Base-by-base conservation (phyloP, 2,888 invertebrate species). In the Lottia gigantea region DNA sequence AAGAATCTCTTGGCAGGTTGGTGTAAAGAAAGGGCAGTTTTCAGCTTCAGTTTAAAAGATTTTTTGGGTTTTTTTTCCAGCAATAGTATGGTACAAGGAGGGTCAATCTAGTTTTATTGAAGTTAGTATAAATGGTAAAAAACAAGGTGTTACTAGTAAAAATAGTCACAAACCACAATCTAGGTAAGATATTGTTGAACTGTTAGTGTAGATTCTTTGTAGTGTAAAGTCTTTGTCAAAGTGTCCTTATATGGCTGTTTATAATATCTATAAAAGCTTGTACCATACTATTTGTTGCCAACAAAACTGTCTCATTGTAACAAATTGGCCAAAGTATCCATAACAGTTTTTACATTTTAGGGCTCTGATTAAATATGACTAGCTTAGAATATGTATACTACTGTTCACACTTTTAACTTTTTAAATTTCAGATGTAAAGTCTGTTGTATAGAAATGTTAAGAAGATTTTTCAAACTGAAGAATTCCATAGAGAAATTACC, bases 111-210 rank as follows among this genome's bases (percentile, higher is more conserved):
- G 71, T 31, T 25, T 72, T 46, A 76, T 73, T 25, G 83, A 83
- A 73, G 81, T 83, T 6, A 72, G 79, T 25, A 83, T 83, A 11
- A 78, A 80, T 72, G 85, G 85, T 15, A 81, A 74, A 67, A 78
- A 74, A 64, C 84, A 84, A 62, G 85, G 85, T 1, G 68, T 82
- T 12, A 81, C 80, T 19, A 77, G 75, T 40, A 79, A 79, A 74
- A 75, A 79, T 63, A 46, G 72, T 0, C 46, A 79, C 68, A 78
- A 74, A 73, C 79, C 79, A n/a, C 64, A 77, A 62, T 77, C 84
- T 23, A 82, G 83, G 83, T 83, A 72, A 55, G 70, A 49, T 8
- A 3, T n/a, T 31, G n/a, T 16, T 46, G 31, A 40, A 16, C 31
- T 66, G 70, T 61, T 46, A 46, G 75, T 76, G 55, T 71, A 80